phyloP scores from a whole-genome alignment of 2,113 vertebrate genomes.

The Brachionichthys hirsutus region DNA sequence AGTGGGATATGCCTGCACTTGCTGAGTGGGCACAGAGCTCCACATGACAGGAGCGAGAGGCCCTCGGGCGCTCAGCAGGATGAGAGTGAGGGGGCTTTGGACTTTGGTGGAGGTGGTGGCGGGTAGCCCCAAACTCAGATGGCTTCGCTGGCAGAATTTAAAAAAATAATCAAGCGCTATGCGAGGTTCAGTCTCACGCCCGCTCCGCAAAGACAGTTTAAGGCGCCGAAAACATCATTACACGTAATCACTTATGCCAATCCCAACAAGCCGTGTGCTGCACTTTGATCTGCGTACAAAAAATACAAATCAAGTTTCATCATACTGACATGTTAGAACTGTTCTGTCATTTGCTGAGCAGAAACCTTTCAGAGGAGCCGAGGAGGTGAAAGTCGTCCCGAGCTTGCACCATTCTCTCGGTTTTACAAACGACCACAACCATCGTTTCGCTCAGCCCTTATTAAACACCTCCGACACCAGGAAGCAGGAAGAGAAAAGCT shows the following conservation, averaged over 20 bases:
- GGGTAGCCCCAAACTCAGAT: constrained; percentile 35
- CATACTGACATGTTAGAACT: too few species aligned
- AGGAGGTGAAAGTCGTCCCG: too few species aligned
- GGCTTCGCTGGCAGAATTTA: constrained; percentile 62
- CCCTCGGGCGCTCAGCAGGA: constrained; percentile 62
- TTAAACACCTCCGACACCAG: constrained; percentile 5
- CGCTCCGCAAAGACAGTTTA: too few species aligned
- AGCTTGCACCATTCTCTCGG: too few species aligned
- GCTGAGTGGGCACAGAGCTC: constrained; percentile 80
- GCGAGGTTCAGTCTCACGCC: constrained; percentile 24
- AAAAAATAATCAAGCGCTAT: constrained; percentile 43
- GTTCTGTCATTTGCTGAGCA: too few species aligned
- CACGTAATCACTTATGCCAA: too few species aligned
- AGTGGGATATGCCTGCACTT: constrained; percentile 80
- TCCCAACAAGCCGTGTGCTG: too few species aligned
- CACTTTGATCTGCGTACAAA: too few species aligned
- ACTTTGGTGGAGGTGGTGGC: constrained; percentile 12
- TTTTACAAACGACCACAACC: too few species aligned
- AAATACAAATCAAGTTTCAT: too few species aligned
- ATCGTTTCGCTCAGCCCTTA: background rate
- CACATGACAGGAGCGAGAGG: constrained; percentile 72
- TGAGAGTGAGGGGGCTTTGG: constrained; percentile 6
- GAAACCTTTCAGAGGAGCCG: too few species aligned
- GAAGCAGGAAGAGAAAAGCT: constrained; percentile 66
- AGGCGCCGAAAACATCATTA: too few species aligned